phyloP scores from a whole-genome alignment of 2,888 invertebrate genomes.

The Cremastinae sp. region DNA sequence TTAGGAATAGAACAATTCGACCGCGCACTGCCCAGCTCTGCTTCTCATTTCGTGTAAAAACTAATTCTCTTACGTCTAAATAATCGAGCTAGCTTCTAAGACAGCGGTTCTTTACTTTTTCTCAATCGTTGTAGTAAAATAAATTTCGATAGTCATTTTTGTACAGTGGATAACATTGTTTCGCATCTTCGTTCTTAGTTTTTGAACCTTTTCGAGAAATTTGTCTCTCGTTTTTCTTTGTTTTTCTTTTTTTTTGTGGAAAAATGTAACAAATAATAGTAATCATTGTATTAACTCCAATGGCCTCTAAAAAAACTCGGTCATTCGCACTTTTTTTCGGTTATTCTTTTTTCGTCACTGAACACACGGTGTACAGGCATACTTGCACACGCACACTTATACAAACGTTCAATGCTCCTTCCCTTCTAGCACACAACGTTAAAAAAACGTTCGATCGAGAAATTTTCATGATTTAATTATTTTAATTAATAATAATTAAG shows the following conservation, averaged over 20 bases:
- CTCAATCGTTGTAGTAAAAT: slow-evolving; percentile 67
- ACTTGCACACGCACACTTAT: slow-evolving; percentile 58
- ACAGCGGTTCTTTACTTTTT: slow-evolving; percentile 44
- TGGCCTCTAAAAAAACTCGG: slow-evolving; percentile 21
- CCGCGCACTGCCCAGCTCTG: slow-evolving; percentile 30
- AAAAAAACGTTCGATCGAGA: slow-evolving; percentile 34
- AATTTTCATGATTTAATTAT: slow-evolving; percentile 66
- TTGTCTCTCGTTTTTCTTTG: slow-evolving; percentile 2
- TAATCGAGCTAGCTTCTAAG: slow-evolving; percentile 53
- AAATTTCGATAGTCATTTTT: slow-evolving; percentile 71
- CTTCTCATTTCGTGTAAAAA: slow-evolving; percentile 57
- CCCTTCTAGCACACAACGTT: slow-evolving; percentile 40
- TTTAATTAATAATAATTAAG: slow-evolving; percentile 72
- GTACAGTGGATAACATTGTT: slow-evolving; percentile 69
- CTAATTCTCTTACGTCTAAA: slow-evolving; percentile 59
- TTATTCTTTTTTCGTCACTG: slow-evolving; percentile 43
- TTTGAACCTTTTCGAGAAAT: slow-evolving; percentile 21
- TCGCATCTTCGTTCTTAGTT: slow-evolving; percentile 23
- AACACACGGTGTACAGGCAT: slow-evolving; percentile 56
- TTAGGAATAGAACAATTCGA: slow-evolving; percentile 23
- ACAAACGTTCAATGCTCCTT: slow-evolving; percentile 44
- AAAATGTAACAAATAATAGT: slow-evolving; percentile 21
- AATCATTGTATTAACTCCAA: slow-evolving; percentile 18
- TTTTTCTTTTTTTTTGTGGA: no score
- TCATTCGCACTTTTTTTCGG: slow-evolving; percentile 5